Percentiles rank a stretch among this genome's conserved stretches.
Evolutionary conservation across 2,113 vertebrate genomes (phyloP).

Genomic region (Atrichornis clamosus): DNA sequence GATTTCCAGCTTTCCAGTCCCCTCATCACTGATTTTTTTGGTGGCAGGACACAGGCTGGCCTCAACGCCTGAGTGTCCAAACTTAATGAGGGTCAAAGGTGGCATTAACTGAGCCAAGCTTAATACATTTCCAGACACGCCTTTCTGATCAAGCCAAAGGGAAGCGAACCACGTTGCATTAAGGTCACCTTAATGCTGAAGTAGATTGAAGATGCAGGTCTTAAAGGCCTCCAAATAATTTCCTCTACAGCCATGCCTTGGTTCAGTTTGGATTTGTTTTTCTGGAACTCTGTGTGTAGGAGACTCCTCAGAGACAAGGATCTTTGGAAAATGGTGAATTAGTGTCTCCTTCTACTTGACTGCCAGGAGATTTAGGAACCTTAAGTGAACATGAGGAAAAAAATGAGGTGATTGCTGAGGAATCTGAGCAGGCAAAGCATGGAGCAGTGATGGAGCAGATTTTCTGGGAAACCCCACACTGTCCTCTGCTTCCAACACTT

Average conservation of each 20-base stretch:
- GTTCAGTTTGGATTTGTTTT: not conserved
- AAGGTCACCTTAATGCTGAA: not conserved
- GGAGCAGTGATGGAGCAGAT: not conserved
- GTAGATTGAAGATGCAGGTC: not conserved
- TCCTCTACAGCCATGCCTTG: fast-evolving
- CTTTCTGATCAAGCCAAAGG: not conserved
- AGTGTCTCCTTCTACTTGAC: not conserved
- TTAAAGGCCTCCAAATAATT: not conserved
- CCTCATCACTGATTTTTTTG: fast-evolving
- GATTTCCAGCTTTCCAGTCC: not conserved
- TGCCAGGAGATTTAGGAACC: not conserved
- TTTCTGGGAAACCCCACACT: not conserved
- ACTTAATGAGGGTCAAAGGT: not conserved
- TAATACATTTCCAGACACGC: not conserved
- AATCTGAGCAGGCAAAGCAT: not conserved
- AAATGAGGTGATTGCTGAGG: not conserved
- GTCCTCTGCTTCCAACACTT: not conserved
- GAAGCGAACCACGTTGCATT: not conserved
- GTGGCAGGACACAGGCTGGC: not conserved
- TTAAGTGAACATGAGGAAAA: not conserved
- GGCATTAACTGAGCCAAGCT: not conserved
- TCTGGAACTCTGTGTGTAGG: not conserved
- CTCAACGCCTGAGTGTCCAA: not conserved
- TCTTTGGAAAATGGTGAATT: not conserved
- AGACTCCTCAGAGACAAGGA: not conserved